A percentile compares a stretch with the other conserved stretches of the same genome.
Conservation (phyloP, 2,888 invertebrate species). For the Epistrophe grossulariae region DNA sequence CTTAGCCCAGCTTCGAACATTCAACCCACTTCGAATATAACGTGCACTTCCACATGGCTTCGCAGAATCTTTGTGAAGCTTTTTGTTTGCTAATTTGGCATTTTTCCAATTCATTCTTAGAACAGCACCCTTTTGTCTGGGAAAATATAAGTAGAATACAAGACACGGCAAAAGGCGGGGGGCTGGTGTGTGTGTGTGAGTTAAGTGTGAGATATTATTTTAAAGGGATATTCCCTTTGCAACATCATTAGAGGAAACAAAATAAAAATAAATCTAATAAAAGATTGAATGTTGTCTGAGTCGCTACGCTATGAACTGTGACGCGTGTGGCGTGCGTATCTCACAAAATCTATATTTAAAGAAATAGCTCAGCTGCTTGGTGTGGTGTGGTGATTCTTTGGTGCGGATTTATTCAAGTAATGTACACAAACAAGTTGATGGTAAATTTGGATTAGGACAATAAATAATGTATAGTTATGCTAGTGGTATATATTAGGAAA, state of each 20-base stretch:
- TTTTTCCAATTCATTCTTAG: slow-evolving; percentile 65
- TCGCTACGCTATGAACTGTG: neutral
- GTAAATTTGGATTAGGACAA: slow-evolving; percentile 34
- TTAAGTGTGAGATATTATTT: slow-evolving; percentile 4
- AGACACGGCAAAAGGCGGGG: neutral
- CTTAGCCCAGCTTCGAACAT: neutral
- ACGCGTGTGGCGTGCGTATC: neutral
- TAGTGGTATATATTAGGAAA: neutral
- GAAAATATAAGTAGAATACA: neutral
- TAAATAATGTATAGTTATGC: neutral
- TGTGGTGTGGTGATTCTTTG: neutral
- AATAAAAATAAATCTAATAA: slow-evolving; percentile 49
- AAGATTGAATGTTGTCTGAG: slow-evolving; percentile 45
- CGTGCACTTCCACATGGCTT: slow-evolving; percentile 61
- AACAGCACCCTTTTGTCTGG: slow-evolving; percentile 28
- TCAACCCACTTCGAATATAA: neutral
- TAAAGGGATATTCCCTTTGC: slow-evolving; percentile 39
- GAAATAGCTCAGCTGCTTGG: slow-evolving; percentile 59
- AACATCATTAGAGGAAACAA: neutral
- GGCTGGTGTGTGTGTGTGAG: neutral
- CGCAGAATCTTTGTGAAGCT: slow-evolving; percentile 57
- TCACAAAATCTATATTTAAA: slow-evolving; percentile 54
- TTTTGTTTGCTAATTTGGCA: slow-evolving; percentile 74
- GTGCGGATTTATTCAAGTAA: neutral
- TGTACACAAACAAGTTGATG: slow-evolving; percentile 9